Evolutionary conservation across 53 echinoderm and acorn worm genomes (phyloP).

Genomic region (Antedon mediterranea): DNA sequence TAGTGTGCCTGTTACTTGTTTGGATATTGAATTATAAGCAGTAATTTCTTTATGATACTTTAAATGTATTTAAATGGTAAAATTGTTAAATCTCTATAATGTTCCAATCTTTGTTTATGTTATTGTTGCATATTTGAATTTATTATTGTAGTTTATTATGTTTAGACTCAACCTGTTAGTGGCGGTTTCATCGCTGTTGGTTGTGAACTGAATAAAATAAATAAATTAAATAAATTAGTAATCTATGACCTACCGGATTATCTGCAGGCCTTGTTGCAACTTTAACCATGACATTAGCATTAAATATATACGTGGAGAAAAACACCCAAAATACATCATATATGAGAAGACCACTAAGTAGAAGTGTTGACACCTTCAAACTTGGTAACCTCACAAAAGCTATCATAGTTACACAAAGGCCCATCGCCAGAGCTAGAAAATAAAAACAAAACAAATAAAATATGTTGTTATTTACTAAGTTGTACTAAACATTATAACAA

Average conservation of each 20-base stretch:
- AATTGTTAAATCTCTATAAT: too few relatives aligned
- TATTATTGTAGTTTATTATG: too few relatives aligned
- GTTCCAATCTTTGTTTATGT: too few relatives aligned
- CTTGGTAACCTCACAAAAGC: conserved; percentile 93
- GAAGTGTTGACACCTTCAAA: conserved; percentile 84
- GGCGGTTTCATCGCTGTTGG: too few relatives aligned
- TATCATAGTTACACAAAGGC: conserved; percentile 98
- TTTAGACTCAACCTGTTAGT: too few relatives aligned
- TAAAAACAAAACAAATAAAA: neutral
- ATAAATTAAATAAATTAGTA: neutral
- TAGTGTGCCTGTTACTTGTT: too few relatives aligned
- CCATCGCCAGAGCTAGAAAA: conserved; percentile 88
- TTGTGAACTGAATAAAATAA: too few relatives aligned
- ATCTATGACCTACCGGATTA: conserved; percentile 83
- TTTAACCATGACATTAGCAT: conserved; percentile 98
- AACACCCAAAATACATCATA: conserved; percentile 99
- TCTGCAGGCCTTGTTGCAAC: conserved; percentile 94
- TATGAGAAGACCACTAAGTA: conserved; percentile 87
- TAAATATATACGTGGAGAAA: conserved; percentile 99
- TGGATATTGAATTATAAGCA: too few relatives aligned
- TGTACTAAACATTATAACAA: too few relatives aligned
- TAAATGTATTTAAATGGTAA: too few relatives aligned
- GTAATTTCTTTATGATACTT: neutral
- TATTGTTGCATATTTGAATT: too few relatives aligned
- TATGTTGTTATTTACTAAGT: too few relatives aligned